Base-by-base conservation (phyloP, 2,113 vertebrate genomes). In the Helogale parvula region DNA sequence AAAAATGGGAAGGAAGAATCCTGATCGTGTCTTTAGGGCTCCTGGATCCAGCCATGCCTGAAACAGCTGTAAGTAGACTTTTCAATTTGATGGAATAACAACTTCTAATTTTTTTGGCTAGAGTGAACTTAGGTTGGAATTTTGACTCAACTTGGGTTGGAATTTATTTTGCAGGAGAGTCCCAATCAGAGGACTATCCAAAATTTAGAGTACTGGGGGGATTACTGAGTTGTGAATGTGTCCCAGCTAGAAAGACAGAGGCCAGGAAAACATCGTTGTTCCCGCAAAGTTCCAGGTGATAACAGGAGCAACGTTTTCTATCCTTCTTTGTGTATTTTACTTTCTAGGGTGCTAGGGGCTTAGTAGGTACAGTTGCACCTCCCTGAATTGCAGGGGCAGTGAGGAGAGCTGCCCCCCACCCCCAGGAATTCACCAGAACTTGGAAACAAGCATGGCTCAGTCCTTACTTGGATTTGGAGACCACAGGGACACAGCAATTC, bases 391-490 rank as follows among this genome's bases (percentile, higher is more conserved):
- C 65, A 79, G 72, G 79, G 13, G 29, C 7, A 52, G 11, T 1
- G 45, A 35, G 19, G 16, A 50, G 33, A 11, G 27, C 50, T 60
- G 16, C 10, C 21, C 31, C 7, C 9, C 45, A 5, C 52, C 9
- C 45, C 10, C 8, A 66, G 8, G 4, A 76, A 29, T 69, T 94
- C 54, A 21, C 19, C 68, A 87, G 15, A 82, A 94, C 65, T 33
- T 85, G 38, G 94, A 97, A 95, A 71, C 13, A 38, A 52, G 45
- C 21, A 19, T 60, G 94, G 85, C 21, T 95, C 90, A 81, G 3
- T 25, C 17, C 47, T 90, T 15, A 45, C 15, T 84, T 38, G 27
- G 35, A 2, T 7, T 69, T 15, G 54, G 41, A 38, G 57, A 38
- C 76, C 45, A 45, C 15, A 27, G 45, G 69, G 68, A 71, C n/a